phyloP scores from a whole-genome alignment of 2,797 vertebrate genomes.

The Smutsia gigantea region DNA sequence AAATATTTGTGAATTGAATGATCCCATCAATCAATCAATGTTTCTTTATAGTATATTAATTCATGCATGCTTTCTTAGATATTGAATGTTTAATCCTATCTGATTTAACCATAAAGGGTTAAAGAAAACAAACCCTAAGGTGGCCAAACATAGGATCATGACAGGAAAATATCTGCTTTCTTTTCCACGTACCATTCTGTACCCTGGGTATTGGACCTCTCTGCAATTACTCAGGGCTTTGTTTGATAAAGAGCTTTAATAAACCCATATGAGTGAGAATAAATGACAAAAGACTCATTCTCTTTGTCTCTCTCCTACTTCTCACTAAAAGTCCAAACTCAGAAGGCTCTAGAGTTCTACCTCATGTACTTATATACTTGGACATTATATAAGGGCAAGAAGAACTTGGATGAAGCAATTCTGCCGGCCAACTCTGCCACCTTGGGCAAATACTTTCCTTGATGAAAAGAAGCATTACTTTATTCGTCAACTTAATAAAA shows the following conservation, averaged over 20 bases:
- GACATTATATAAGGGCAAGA: background rate
- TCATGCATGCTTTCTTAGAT: background rate
- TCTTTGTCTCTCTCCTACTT: background rate
- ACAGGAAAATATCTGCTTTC: background rate
- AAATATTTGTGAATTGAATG: background rate
- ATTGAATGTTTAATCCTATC: background rate
- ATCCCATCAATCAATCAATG: background rate
- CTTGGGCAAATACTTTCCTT: background rate
- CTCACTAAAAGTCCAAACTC: constrained; percentile 22
- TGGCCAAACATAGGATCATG: background rate
- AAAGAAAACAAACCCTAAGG: background rate
- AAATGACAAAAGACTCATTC: background rate
- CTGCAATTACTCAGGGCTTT: background rate
- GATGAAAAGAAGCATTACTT: background rate
- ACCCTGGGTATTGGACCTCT: background rate
- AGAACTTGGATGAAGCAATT: constrained; percentile 3
- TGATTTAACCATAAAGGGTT: constrained; percentile 10
- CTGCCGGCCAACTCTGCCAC: background rate
- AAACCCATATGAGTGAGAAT: background rate
- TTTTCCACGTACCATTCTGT: background rate
- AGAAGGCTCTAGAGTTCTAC: background rate
- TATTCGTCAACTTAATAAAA: constrained; percentile 47
- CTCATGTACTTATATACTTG: background rate
- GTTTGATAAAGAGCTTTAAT: background rate
- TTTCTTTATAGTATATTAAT: constrained; percentile 3